Conservation (phyloP, 2,113 vertebrate genomes). For the Electrona antarctica region DNA sequence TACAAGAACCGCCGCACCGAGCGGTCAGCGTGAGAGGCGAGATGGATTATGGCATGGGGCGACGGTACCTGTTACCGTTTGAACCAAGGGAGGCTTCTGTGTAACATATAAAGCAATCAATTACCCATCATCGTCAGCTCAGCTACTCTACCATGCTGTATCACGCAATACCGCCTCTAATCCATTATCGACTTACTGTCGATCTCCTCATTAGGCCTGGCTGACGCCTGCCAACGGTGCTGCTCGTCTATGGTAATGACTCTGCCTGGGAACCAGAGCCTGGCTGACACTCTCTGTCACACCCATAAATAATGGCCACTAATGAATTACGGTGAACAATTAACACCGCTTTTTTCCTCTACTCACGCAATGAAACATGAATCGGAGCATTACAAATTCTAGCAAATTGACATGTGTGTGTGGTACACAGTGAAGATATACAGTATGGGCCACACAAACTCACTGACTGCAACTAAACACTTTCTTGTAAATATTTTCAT, state of each 20-base stretch:
- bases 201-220: slow-evolving; percentile 17
- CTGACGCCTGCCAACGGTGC: neutral
- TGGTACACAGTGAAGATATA: too few relatives aligned
- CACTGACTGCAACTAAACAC: too few relatives aligned
- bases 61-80: too few relatives aligned
- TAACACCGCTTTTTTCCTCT: neutral
- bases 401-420: neutral
- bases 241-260: neutral
- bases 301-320: slow-evolving; percentile 45
- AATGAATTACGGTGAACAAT: slow-evolving; percentile 50
- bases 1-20: too few relatives aligned
- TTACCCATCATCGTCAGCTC: neutral
- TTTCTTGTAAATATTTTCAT: neutral
- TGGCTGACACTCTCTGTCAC: slow-evolving; percentile 29
- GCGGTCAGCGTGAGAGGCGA: too few relatives aligned
- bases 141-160: neutral
- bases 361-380: slow-evolving; percentile 16
- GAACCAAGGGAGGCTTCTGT: too few relatives aligned
- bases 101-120: neutral
- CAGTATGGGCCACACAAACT: neutral
- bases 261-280: slow-evolving; percentile 20
- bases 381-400: neutral
- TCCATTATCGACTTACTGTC: slow-evolving; percentile 10
- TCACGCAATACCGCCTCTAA: neutral
- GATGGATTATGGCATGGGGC: too few relatives aligned